Percentiles rank a stretch among this genome's conserved stretches.
These are phyloP conservation scores for Grantiella picta DNA, from an alignment of 2,113 vertebrate species.

Conservation along the genomic window DNA sequence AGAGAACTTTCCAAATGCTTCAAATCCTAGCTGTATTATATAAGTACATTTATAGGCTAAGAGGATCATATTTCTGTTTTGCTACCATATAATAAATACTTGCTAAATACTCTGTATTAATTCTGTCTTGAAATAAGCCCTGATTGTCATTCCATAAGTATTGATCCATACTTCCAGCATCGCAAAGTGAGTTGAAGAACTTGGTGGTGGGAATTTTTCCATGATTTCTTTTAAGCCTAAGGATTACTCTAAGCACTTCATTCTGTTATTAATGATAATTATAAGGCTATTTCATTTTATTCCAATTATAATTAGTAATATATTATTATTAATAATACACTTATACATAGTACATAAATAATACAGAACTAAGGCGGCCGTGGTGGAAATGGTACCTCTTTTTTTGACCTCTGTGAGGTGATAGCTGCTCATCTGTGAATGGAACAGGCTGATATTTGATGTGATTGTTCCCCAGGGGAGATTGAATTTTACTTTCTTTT, in stretches of 20 bases:
- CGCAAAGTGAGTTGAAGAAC: background rate
- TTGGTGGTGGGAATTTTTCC: background rate
- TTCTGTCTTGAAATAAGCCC: background rate
- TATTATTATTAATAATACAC: background rate
- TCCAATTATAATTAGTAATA: background rate
- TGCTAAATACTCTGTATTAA: background rate
- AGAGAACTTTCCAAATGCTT: background rate
- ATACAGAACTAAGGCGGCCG: fast-evolving
- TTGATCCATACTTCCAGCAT: background rate
- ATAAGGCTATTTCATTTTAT: background rate
- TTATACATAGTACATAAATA: background rate
- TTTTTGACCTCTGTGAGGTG: background rate
- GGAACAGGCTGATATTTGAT: background rate
- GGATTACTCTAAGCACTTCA: background rate
- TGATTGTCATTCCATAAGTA: background rate
- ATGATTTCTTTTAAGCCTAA: background rate
- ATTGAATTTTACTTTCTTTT: background rate
- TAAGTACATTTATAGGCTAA: background rate
- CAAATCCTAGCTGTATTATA: background rate
- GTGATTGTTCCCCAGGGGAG: background rate
- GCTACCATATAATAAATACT: background rate
- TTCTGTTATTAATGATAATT: background rate
- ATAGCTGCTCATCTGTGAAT: background rate
- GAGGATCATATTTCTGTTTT: background rate
- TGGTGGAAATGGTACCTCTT: background rate